Evolutionary conservation across 2,888 invertebrate genomes (phyloP), one percentile per base, ranked within the genome.

Genomic region (Portevinia maculata): DNA sequence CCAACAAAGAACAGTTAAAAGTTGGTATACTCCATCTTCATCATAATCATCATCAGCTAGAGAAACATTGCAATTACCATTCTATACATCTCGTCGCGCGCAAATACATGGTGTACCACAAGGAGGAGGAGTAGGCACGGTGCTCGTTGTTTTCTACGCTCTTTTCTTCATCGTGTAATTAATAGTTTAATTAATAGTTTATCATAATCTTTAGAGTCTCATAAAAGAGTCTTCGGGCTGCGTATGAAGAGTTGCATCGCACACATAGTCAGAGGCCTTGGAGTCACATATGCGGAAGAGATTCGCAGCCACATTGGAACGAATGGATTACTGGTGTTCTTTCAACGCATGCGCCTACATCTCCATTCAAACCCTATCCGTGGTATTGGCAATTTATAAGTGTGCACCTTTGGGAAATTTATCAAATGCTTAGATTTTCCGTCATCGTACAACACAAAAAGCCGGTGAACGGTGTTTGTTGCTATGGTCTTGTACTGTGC

Each of bases 51-150:
- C 83, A 83, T 83, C 83, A 73, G 67, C 78, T 67, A 71, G 78
- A 67, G 78, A 73, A 78, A 78, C 83, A 83, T 83, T 83, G 83
- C 83, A 83, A 83, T 83, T 83, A 83, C 83, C 78, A 78, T 83
- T 83, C 67, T 65, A 71, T 65, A 65, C 39, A 60, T 44, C 67
- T 34, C 21, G 28, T 21, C 21, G 21, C n/a, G 34, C 30, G 32
- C 15, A n/a, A 39, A 1, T 32, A 44, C 57, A 50, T 62, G 76
- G 59, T 53, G 41, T 60, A 67, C 81, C 76, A 32, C 62, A 55
- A 55, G 71, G 71, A 73, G 67, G 78, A 67, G 76, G 71, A 67
- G 78, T 67, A 55, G 65, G 60, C 17, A 60, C 48, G 13, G 48
- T 46, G 11, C 28, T 48, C n/a, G 55, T 41, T 55, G 50, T 24